phyloP scores from a whole-genome alignment of 2,888 invertebrate genomes.

The Cosmopolites sordidus region DNA sequence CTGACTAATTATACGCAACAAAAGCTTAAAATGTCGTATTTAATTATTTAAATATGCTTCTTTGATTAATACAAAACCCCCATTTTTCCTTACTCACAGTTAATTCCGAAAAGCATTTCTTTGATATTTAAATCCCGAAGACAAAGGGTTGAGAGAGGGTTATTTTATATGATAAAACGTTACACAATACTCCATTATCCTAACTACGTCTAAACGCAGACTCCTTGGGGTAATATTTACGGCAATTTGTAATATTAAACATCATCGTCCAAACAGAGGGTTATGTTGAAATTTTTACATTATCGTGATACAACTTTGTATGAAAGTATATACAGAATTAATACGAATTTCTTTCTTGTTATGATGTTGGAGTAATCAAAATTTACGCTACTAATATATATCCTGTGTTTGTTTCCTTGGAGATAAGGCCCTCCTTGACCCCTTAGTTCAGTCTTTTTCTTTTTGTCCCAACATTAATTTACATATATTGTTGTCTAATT shows the following conservation, averaged over 20 bases:
- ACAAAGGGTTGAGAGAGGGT: slow-evolving; percentile 16
- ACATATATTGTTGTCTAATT: no score
- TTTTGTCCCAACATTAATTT: no score
- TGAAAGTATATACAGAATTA: no score
- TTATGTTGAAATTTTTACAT: no score
- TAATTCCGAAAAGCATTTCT: slow-evolving; percentile 20
- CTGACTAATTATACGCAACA: no score
- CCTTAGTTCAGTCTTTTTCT: no score
- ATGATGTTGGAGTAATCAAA: no score
- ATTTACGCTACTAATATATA: no score
- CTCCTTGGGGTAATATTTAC: slow-evolving; percentile 5
- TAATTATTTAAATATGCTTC: slow-evolving; percentile 19
- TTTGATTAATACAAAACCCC: slow-evolving; percentile 24
- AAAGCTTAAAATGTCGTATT: background rate
- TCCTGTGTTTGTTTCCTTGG: no score
- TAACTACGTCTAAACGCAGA: slow-evolving; percentile 13
- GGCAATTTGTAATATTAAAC: slow-evolving; percentile 9
- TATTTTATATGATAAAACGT: slow-evolving; percentile 18
- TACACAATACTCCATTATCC: slow-evolving; percentile 14
- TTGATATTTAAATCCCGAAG: slow-evolving; percentile 25
- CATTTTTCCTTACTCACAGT: slow-evolving; percentile 14
- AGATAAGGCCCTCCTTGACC: no score
- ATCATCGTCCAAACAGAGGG: background rate
- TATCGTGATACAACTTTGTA: no score
- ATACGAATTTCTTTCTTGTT: no score